phyloP scores from a whole-genome alignment of 2,888 invertebrate species.

The Perizoma affinitatum region DNA sequence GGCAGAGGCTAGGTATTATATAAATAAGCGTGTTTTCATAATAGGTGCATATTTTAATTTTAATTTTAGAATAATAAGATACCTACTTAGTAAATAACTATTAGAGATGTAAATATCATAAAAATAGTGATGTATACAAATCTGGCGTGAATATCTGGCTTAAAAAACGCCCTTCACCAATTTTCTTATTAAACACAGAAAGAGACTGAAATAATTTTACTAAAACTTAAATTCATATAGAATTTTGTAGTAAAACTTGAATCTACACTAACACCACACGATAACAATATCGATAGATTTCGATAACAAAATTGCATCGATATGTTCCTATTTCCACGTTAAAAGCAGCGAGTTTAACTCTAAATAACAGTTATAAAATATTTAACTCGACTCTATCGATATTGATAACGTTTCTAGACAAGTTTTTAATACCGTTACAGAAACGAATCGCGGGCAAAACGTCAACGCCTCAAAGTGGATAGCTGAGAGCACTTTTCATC shows the following conservation, averaged over 20 bases:
- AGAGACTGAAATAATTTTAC: too few relatives aligned
- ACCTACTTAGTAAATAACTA: too few relatives aligned
- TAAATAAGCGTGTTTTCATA: conserved; percentile 14
- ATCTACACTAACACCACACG: conserved; percentile 1
- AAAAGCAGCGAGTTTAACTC: conserved; percentile 9
- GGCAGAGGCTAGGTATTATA: too few relatives aligned
- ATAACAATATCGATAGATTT: conserved; percentile 14
- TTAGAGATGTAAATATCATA: too few relatives aligned
- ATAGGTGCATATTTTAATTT: conserved; percentile 1
- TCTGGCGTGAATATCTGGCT: too few relatives aligned
- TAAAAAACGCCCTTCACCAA: too few relatives aligned
- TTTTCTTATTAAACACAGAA: too few relatives aligned
- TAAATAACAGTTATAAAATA: conserved; percentile 19
- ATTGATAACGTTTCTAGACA: conserved; percentile 11
- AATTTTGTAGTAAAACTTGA: background rate
- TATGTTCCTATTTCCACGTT: conserved; percentile 3
- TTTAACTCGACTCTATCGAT: conserved; percentile 18
- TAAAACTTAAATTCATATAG: too few relatives aligned
- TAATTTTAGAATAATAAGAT: conserved; percentile 10
- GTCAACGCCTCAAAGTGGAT: background rate
- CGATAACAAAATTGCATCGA: conserved; percentile 18
- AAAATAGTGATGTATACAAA: too few relatives aligned
- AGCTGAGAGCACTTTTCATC: too few relatives aligned
- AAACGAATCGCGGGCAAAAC: background rate
- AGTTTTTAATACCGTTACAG: background rate